phyloP scores from a whole-genome alignment of 1,140 invertebrate species.

The Drosophila busckii region DNA sequence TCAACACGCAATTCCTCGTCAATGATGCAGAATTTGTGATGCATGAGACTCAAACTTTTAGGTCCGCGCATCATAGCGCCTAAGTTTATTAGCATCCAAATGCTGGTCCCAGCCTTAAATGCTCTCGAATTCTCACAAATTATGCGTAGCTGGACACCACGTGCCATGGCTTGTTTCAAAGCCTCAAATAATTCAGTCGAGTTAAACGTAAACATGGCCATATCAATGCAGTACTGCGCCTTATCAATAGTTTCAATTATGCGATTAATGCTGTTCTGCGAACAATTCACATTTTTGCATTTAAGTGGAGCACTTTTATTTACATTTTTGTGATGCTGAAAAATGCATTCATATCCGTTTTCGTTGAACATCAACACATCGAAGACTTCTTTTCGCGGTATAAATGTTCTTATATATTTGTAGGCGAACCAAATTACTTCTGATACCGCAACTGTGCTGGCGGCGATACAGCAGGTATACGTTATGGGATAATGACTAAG shows the following conservation, averaged over 20 bases:
- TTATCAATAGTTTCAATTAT: background rate
- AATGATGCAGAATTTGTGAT: conserved; percentile 6
- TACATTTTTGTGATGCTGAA: too few species aligned
- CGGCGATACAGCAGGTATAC: too few species aligned
- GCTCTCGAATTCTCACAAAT: background rate
- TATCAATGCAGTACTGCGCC: background rate
- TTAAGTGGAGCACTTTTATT: background rate
- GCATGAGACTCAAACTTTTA: background rate
- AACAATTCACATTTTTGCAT: background rate
- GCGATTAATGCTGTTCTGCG: background rate
- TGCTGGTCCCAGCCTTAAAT: background rate
- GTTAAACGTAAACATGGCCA: background rate
- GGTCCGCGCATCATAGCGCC: background rate
- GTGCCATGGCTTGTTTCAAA: background rate
- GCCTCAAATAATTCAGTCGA: background rate
- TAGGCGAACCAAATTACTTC: too few species aligned
- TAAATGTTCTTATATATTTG: too few species aligned
- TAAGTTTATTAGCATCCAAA: background rate
- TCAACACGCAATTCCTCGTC: background rate
- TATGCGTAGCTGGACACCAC: background rate
- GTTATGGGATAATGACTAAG: too few species aligned
- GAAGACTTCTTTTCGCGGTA: too few species aligned
- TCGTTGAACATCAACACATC: too few species aligned
- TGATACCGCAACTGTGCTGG: too few species aligned
- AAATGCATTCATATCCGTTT: too few species aligned